These are phyloP conservation scores for Scaptomyza caliginosa DNA, from an alignment of 2,888 invertebrate genomes.

Conservation along the genomic window DNA sequence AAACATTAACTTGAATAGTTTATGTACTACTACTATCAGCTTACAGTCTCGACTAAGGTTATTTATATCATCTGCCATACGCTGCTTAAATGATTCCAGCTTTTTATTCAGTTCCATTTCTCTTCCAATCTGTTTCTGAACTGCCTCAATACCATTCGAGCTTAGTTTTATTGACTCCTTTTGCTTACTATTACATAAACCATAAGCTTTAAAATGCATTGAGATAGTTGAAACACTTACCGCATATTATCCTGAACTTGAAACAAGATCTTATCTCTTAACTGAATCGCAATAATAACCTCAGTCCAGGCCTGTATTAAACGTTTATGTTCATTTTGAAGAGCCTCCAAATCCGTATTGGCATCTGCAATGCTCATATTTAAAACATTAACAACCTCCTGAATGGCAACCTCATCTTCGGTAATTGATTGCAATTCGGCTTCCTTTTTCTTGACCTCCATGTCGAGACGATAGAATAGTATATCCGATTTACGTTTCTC, in stretches of 20 bases:
- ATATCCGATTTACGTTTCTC: slow-evolving; percentile 86
- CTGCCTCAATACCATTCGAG: slow-evolving; percentile 87
- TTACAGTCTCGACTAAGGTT: slow-evolving; percentile 74
- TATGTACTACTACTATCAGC: slow-evolving; percentile 17
- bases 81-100: slow-evolving; percentile 86
- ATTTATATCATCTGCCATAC: slow-evolving; percentile 86
- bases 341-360: slow-evolving; percentile 89
- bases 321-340: slow-evolving; percentile 89
- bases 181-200: slow-evolving; percentile 84
- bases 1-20: background rate
- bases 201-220: background rate
- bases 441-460: slow-evolving; percentile 89
- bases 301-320: slow-evolving; percentile 90
- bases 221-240: slow-evolving; percentile 75
- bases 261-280: slow-evolving; percentile 88
- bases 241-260: slow-evolving; percentile 87
- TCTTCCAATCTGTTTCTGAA: slow-evolving; percentile 87
- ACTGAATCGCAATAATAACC: slow-evolving; percentile 88
- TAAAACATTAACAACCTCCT: slow-evolving; percentile 86
- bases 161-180: slow-evolving; percentile 86
- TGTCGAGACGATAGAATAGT: slow-evolving; percentile 88
- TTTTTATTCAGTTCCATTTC: slow-evolving; percentile 89
- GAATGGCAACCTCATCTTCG: slow-evolving; percentile 88
- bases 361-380: slow-evolving; percentile 87
- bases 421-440: slow-evolving; percentile 87